phyloP scores from a whole-genome alignment of 1,140 invertebrate species.

The Akabosia matsudoensis region DNA sequence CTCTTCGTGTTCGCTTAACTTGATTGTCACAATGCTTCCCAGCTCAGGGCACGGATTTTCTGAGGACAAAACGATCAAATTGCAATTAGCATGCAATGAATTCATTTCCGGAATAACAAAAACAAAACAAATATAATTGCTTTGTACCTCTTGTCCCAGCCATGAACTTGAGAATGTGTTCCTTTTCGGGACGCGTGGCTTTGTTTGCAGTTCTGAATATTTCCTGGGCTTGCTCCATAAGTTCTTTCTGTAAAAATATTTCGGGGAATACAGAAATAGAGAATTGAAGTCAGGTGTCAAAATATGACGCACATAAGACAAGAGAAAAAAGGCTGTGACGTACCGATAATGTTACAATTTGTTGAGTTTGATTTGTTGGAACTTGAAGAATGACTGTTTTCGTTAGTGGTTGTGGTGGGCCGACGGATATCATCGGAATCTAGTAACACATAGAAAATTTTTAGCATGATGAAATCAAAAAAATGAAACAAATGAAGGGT shows the following conservation, averaged over 20 bases:
- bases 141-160: conserved; percentile 81
- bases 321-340: neutral
- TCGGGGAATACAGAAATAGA: conserved; percentile 8
- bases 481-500: neutral
- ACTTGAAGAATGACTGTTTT: conserved; percentile 47
- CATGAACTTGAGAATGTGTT: conserved; percentile 96
- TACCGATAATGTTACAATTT: conserved; percentile 46
- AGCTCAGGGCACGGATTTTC: conserved; percentile 92
- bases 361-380: conserved; percentile 41
- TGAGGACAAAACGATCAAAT: conserved; percentile 54
- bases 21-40: conserved; percentile 88
- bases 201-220: conserved; percentile 95
- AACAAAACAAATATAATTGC: neutral
- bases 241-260: conserved; percentile 69
- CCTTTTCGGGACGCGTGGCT: conserved; percentile 92
- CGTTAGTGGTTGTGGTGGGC: conserved; percentile 35
- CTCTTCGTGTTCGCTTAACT: conserved; percentile 83
- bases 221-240: conserved; percentile 94
- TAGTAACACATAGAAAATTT: no score
- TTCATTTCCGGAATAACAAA: neutral
- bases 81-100: conserved; percentile 1
- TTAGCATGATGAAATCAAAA: neutral
- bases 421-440: conserved; percentile 6
- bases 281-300: no score
- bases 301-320: no score